A percentile compares a stretch with the other conserved stretches of the same genome.
Evolutionary conservation across 2,888 invertebrate genomes (phyloP).

Genomic region (Arge pagana): DNA sequence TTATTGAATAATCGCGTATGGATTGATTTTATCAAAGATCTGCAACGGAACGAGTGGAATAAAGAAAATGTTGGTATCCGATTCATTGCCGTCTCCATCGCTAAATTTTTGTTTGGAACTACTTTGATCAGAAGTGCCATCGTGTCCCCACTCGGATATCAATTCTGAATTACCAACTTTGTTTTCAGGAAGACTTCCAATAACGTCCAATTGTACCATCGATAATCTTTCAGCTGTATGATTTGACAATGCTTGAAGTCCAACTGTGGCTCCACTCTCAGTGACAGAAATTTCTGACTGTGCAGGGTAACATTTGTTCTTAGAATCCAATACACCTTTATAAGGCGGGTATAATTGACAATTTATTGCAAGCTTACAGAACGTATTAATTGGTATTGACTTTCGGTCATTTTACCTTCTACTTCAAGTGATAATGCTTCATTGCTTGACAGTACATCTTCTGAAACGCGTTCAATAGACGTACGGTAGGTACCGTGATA

Average conservation of each 20-base stretch:
- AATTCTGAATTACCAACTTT: constrained; percentile 26
- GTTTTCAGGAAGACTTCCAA: constrained; percentile 16
- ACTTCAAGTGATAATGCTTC: constrained; percentile 27
- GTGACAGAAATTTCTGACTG: constrained; percentile 26
- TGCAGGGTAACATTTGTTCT: constrained; percentile 32
- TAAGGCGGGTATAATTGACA: constrained; percentile 28
- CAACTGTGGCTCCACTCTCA: constrained; percentile 30
- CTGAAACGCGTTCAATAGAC: constrained; percentile 18
- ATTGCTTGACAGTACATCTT: constrained; percentile 14
- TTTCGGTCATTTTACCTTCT: constrained; percentile 12
- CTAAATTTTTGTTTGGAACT: constrained; percentile 27
- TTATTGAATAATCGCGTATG: too few relatives aligned
- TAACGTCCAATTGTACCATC: constrained; percentile 25
- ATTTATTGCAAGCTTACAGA: not conserved
- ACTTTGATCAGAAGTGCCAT: constrained; percentile 31
- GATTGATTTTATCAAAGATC: too few relatives aligned
- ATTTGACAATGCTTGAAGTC: constrained; percentile 33
- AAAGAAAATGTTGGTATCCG: constrained; percentile 18
- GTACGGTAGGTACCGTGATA: constrained; percentile 27
- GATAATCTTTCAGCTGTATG: constrained; percentile 32
- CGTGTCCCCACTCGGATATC: constrained; percentile 36
- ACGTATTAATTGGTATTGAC: constrained; percentile 10
- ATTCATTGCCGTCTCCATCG: constrained; percentile 12
- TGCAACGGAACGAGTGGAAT: constrained; percentile 16
- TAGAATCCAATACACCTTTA: constrained; percentile 27